phyloP scores from a whole-genome alignment of 2,888 invertebrate species.

The Galerucella calmariensis region DNA sequence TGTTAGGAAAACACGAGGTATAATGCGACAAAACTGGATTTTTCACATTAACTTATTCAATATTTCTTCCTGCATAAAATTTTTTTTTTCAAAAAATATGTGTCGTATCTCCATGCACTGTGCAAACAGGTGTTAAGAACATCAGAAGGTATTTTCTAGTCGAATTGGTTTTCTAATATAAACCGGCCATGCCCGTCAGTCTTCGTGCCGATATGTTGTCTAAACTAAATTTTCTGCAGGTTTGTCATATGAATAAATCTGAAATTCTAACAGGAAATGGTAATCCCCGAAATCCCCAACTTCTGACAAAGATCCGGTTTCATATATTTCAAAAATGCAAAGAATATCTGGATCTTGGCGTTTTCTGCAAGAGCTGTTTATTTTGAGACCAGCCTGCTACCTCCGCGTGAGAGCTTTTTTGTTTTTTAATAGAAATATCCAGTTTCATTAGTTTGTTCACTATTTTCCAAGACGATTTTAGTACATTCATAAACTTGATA shows the following conservation, averaged over 20 bases:
- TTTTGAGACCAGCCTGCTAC: neutral
- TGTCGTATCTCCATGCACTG: too few species aligned
- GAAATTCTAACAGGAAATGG: slow-evolving; percentile 23
- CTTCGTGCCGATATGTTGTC: slow-evolving; percentile 10
- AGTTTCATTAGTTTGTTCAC: too few species aligned
- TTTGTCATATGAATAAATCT: slow-evolving; percentile 21
- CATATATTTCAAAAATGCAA: slow-evolving; percentile 13
- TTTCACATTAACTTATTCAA: too few species aligned
- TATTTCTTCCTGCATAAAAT: too few species aligned
- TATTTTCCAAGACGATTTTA: too few species aligned
- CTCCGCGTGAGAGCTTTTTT: neutral
- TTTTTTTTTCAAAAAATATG: too few species aligned
- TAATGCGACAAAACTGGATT: too few species aligned
- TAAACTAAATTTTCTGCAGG: slow-evolving; percentile 12
- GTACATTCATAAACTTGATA: too few species aligned
- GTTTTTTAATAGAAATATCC: neutral
- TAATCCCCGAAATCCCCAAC: slow-evolving; percentile 16
- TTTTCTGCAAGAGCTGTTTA: slow-evolving; percentile 2
- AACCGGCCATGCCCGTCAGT: neutral
- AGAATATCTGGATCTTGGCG: neutral
- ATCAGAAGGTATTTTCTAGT: slow-evolving; percentile 1
- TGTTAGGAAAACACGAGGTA: too few species aligned
- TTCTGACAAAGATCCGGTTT: slow-evolving; percentile 12
- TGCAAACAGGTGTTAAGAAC: too few species aligned
- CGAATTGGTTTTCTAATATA: slow-evolving; percentile 20